These are phyloP conservation scores for Neopipo cinnamomea DNA, from an alignment of 2,113 vertebrate genomes.

Conservation along the genomic window DNA sequence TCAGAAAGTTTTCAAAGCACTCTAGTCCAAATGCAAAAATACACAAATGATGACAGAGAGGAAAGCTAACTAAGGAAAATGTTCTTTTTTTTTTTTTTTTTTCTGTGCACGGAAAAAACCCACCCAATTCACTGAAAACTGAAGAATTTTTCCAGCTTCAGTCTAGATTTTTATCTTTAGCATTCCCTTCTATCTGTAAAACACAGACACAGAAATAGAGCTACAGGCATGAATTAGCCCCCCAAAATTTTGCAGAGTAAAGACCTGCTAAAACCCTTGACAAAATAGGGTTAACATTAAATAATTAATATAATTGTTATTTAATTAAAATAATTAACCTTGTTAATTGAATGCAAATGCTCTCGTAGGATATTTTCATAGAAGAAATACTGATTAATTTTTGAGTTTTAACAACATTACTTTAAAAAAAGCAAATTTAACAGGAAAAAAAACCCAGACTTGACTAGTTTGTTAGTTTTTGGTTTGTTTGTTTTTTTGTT, in stretches of 20 bases:
- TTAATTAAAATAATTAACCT: neutral
- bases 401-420: neutral
- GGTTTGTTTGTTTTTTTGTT: too few species aligned
- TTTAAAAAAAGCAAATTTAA: neutral
- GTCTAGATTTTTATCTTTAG: neutral
- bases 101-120: neutral
- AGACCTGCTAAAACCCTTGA: neutral
- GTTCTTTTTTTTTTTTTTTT: neutral
- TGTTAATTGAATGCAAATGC: neutral
- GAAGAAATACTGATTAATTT: neutral
- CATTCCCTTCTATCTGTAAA: neutral
- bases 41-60: neutral
- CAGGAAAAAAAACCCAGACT: fast-evolving
- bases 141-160: neutral
- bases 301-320: neutral
- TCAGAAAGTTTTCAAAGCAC: neutral
- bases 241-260: neutral
- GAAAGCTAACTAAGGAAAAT: neutral
- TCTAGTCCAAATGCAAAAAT: neutral
- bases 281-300: neutral
- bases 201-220: neutral
- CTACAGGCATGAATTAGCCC: neutral
- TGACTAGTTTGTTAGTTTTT: too few species aligned
- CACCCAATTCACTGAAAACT: neutral
- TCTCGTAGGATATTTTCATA: neutral